Base-by-base conservation (phyloP, 2,113 vertebrate genomes). In the Lepisosteus osseus region DNA sequence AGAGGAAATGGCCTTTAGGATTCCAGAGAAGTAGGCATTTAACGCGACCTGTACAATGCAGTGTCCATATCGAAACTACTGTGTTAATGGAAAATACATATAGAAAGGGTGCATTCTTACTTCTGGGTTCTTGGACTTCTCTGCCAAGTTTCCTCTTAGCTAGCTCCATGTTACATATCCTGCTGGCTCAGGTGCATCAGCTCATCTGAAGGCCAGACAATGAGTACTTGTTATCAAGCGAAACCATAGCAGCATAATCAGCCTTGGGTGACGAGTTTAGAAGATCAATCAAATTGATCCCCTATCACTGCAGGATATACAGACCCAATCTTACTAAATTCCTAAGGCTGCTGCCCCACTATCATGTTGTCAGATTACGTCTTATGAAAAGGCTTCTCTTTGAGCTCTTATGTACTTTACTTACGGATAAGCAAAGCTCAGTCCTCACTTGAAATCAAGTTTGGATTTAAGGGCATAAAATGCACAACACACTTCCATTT, bases 141-240 rank as follows among this genome's bases (percentile, higher is more conserved):
- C 69, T 80, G 84, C 81, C 84, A 84, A 86, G 76, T 84, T 84
- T 85, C 84, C 85, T 83, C 75, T 76, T 71, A 76, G 74, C 74
- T 69, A 73, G 72, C 72, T 78, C 76, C 77, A 71, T 73, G 61
- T 75, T 75, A 66, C 59, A 67, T 73, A 61, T 68, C 55, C 72
- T 66, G 29, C 61, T 43, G 68, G 63, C 68, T 73, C 73, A 71
- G 77, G 61, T 62, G 66, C 70, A 72, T 69, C 51, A 74, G 76
- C 71, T 4, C 17, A 65, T 57, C 3, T 59, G 57, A 13, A 59
- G 57, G 57, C 57, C 9, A 65, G 57, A 84, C 83, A 84, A 82
- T 75, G 70, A 72, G 9, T 72, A 72, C 75, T 78, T 82, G 80
- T 80, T 77, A 44, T 70, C 9, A 62, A 68, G 68, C 75, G 80